phyloP scores from a whole-genome alignment of 2,113 vertebrate genomes.

The Notarius lentiginosus region DNA sequence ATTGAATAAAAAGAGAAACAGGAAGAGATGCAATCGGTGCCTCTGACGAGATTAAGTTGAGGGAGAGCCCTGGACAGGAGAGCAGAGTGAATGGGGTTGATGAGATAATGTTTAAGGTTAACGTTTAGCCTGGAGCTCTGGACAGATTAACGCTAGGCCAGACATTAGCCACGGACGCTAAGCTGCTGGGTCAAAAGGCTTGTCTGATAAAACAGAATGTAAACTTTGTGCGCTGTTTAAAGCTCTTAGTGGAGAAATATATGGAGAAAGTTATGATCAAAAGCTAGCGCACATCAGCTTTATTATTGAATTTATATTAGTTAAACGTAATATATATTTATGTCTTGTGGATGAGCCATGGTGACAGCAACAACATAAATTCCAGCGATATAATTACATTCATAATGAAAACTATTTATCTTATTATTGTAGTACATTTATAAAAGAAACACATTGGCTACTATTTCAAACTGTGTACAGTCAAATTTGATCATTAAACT shows the following conservation, averaged over 20 bases:
- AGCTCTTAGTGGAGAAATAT: background rate
- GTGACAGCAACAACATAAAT: too few relatives aligned
- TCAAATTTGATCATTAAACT: background rate
- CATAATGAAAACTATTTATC: too few relatives aligned
- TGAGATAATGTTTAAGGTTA: conserved; percentile 31
- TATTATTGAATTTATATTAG: background rate
- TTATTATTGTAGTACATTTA: background rate
- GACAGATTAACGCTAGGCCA: conserved; percentile 10
- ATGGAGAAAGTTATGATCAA: too few relatives aligned
- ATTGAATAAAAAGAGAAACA: conserved; percentile 45
- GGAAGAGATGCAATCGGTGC: conserved; percentile 39
- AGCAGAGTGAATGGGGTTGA: conserved; percentile 1
- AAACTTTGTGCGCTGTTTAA: background rate
- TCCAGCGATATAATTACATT: too few relatives aligned
- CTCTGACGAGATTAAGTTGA: conserved; percentile 29
- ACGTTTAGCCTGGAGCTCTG: conserved; percentile 1
- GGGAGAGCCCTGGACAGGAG: background rate
- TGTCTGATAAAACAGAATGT: background rate
- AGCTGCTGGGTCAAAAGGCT: background rate
- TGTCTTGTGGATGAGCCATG: too few relatives aligned
- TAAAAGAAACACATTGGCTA: background rate
- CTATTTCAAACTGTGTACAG: background rate
- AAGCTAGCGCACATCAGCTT: background rate
- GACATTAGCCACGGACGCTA: background rate
- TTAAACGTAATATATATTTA: too few relatives aligned